Evolutionary conservation across 2,113 vertebrate genomes (phyloP).

Genomic region (Eulemur macaco): DNA sequence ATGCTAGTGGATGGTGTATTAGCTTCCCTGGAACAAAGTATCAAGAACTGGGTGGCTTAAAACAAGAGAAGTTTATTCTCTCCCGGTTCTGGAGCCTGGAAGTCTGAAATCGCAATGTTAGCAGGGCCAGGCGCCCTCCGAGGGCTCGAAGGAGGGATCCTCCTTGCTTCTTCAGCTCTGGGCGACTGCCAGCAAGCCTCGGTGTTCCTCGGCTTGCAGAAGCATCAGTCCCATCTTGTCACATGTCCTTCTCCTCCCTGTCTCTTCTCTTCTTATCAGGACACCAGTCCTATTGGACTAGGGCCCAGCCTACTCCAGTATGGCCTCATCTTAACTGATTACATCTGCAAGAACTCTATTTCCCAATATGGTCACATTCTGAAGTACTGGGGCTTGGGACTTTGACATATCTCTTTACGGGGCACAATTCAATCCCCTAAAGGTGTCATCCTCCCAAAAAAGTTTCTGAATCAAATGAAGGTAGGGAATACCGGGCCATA

Average conservation of each 20-base stretch:
- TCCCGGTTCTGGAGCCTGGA: neutral
- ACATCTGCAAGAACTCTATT: neutral
- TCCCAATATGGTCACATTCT: neutral
- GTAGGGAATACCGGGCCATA: neutral
- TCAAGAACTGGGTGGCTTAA: neutral
- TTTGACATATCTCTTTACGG: neutral
- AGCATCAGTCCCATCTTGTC: neutral
- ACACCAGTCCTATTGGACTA: neutral
- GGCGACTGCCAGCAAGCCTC: neutral
- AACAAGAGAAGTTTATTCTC: neutral
- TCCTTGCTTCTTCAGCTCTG: neutral
- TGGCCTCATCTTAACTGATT: neutral
- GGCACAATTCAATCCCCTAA: neutral
- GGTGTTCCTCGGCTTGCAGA: neutral
- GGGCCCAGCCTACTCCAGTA: neutral
- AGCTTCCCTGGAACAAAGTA: neutral
- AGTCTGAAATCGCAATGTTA: neutral
- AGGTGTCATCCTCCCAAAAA: neutral
- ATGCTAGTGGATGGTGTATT: neutral
- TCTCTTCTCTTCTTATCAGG: neutral
- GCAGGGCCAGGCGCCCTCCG: fast-evolving
- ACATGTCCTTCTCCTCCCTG: neutral
- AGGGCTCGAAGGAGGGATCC: neutral
- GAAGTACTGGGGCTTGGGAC: neutral
- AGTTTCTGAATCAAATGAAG: neutral